These are phyloP conservation scores for Platysteira castanea DNA, from an alignment of 2,113 vertebrate species.

Conservation along the genomic window DNA sequence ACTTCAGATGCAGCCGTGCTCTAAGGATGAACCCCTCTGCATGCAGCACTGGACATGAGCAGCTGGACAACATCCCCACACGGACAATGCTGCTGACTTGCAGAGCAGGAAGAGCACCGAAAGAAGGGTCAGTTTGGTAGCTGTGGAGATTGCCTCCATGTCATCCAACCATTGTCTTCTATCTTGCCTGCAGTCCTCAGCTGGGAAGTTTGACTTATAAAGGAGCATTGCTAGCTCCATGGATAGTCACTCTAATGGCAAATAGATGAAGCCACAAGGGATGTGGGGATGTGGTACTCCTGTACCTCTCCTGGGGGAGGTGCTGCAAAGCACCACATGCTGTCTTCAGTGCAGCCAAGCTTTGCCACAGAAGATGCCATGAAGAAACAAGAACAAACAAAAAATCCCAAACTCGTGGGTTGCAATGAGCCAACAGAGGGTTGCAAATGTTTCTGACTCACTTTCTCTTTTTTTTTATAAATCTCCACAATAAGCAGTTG, in stretches of 20 bases:
- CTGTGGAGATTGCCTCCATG: background rate
- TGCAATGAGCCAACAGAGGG: background rate
- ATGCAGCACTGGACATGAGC: background rate
- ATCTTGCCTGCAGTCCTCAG: background rate
- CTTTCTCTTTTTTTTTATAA: background rate
- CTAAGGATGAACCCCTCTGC: background rate
- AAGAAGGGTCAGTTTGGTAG: background rate
- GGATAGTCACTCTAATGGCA: background rate
- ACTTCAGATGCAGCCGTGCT: background rate
- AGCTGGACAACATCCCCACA: background rate
- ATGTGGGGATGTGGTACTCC: fast-evolving
- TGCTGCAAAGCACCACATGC: background rate
- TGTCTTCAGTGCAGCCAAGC: background rate
- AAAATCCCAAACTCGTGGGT: background rate
- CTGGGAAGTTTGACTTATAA: background rate
- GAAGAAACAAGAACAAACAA: background rate
- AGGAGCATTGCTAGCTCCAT: background rate
- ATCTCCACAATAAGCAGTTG: background rate
- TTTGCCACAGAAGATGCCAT: background rate
- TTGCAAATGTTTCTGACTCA: background rate
- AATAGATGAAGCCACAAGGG: background rate
- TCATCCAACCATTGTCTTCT: background rate
- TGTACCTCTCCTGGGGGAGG: background rate
- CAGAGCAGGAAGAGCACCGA: background rate
- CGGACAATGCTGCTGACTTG: background rate